Base-by-base conservation (phyloP, 2,113 vertebrate species). In the Ancistrus triradiatus region DNA sequence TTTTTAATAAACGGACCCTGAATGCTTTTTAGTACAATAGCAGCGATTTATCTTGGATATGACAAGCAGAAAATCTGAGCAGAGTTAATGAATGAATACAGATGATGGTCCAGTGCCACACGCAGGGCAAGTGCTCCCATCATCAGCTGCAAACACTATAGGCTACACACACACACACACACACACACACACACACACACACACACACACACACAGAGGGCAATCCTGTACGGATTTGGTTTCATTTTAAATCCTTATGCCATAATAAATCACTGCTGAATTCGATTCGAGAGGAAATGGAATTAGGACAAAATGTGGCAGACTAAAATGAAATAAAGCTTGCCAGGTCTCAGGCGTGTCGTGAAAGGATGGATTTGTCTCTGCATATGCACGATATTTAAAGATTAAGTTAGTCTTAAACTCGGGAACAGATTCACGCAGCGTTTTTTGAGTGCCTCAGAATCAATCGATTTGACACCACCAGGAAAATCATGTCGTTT, bases 21-120 rank as follows among this genome's bases (percentile, higher is more conserved):
- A 50, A 63, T 74, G 80, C 73, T 63, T 66, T 62, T 63, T 17
- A 35, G 59, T 72, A 78, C 75, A 75, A 83, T 70, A 68, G 70
- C 66, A 13, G 65, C 77, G 71, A 82, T 86, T 80, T 74, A 79
- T 83, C 79, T 81, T 77, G 25, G 63, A 73, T 50, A 65, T 81
- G 89, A 89, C 88, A 86, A 83, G 85, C 82, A 83, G 82, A 88
- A 87, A 84, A 88, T 88, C 78, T 78, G 79, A 77, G 61, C 79
- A 84, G 78, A 86, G 83, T 83, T 73, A 79, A 82, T 75, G 68
- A 82, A 82, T 88, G 84, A 79, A 82, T 81, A 79, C 76, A 79
- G 80, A 75, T 77, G 80, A 79, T 83, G 81, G 75, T 74, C 73
- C 70, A 74, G 56, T 68, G 72, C 55, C 76, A 80, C 78, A 83